Evolutionary conservation across 2,888 invertebrate species (phyloP).

Genomic region (Caradrina clavipalpis): DNA sequence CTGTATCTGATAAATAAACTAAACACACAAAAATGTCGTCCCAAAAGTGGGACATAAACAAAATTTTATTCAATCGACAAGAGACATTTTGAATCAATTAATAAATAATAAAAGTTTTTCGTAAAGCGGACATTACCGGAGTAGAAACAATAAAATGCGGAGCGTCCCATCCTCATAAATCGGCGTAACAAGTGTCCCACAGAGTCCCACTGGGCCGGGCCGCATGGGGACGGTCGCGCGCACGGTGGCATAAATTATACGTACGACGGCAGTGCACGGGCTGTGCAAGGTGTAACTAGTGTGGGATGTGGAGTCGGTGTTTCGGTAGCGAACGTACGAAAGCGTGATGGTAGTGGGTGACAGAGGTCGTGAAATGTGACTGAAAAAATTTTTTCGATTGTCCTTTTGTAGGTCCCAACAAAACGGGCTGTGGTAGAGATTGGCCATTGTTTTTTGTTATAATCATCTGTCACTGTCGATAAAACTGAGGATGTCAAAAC

Average conservation of each 20-base stretch:
- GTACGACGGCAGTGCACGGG: constrained; percentile 53
- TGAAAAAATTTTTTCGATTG: background rate
- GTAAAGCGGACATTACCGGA: constrained; percentile 66
- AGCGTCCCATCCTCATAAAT: constrained; percentile 77
- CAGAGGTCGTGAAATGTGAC: background rate
- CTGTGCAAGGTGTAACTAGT: constrained; percentile 56
- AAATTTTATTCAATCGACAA: constrained; percentile 71
- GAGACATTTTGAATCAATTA: constrained; percentile 77
- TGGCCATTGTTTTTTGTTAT: background rate
- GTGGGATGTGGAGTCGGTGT: constrained; percentile 40
- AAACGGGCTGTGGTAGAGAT: background rate
- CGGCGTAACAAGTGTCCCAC: constrained; percentile 78
- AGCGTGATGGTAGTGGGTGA: background rate
- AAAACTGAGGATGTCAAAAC: background rate
- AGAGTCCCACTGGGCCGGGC: constrained; percentile 62
- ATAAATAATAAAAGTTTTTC: constrained; percentile 81
- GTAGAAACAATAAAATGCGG: constrained; percentile 72
- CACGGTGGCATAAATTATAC: constrained; percentile 76
- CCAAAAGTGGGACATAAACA: constrained; percentile 58
- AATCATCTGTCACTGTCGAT: background rate
- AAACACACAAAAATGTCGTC: constrained; percentile 59
- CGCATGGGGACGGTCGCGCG: constrained; percentile 55
- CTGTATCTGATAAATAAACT: constrained; percentile 63
- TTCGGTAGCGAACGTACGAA: constrained; percentile 22
- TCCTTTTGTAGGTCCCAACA: background rate